phyloP scores from a whole-genome alignment of 2,797 vertebrate species.

The Dermochelys coriacea region DNA sequence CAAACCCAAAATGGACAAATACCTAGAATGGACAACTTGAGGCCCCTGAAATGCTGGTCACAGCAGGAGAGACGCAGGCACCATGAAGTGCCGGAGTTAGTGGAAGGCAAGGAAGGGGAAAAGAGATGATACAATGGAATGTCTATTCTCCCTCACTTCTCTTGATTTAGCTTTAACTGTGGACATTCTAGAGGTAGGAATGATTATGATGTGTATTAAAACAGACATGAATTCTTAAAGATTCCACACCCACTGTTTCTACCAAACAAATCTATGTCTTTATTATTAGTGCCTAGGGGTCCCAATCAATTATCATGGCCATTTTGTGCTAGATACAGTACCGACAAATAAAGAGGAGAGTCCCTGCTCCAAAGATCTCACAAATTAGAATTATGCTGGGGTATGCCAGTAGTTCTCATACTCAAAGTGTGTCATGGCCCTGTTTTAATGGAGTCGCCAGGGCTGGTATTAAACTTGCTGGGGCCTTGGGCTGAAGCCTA shows the following conservation, averaged over 20 bases:
- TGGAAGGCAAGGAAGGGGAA: fast-evolving
- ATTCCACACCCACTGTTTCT: constrained; percentile 67
- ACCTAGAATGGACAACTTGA: constrained; percentile 31
- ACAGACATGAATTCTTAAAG: constrained; percentile 63
- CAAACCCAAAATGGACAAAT: constrained; percentile 23
- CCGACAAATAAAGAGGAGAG: neutral
- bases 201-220: constrained; percentile 34
- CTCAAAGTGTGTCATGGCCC: no score
- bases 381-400: neutral
- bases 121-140: neutral
- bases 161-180: constrained; percentile 26
- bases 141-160: constrained; percentile 13
- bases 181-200: neutral
- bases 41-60: constrained; percentile 31
- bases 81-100: neutral
- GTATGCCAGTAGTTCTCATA: neutral
- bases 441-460: no score
- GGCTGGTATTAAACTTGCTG: no score
- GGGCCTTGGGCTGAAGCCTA: no score
- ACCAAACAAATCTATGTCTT: constrained; percentile 67
- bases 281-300: neutral
- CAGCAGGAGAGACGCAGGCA: neutral
- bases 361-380: neutral
- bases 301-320: constrained; percentile 17
- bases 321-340: constrained; percentile 7